A percentile compares a stretch with the other conserved stretches of the same genome.
Conservation (phyloP, 1,140 invertebrate species). For the Brachionus sp. region DNA sequence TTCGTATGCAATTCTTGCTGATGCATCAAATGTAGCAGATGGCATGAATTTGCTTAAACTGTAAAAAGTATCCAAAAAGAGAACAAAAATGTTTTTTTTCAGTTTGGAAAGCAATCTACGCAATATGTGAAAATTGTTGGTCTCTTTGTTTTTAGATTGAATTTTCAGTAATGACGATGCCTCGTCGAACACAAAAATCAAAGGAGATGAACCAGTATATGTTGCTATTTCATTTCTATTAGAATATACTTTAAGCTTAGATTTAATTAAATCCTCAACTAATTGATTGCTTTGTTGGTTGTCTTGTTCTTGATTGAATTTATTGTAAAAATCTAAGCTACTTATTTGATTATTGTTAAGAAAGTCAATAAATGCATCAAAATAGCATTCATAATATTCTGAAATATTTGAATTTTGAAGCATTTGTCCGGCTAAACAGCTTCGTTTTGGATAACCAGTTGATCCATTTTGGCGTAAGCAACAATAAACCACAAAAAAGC, state of each 20-base stretch:
- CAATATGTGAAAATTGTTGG: not conserved
- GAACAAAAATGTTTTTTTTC: slow-evolving; percentile 8
- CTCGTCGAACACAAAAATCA: not conserved
- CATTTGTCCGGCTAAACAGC: not conserved
- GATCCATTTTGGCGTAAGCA: not conserved
- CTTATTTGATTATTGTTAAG: not conserved
- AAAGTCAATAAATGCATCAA: not conserved
- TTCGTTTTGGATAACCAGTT: not conserved
- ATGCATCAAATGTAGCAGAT: not conserved
- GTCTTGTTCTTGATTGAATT: not conserved
- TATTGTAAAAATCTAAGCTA: not conserved
- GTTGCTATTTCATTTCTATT: not conserved
- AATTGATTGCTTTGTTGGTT: not conserved
- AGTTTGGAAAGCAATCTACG: not conserved
- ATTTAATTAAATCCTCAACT: not conserved
- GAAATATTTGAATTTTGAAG: not conserved
- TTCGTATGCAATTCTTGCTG: not conserved
- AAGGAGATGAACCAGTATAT: not conserved
- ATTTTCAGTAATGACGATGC: not conserved
- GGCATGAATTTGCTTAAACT: not conserved
- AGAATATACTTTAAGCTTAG: not conserved
- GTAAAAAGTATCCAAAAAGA: not conserved
- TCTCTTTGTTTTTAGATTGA: not conserved
- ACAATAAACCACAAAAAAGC: not conserved
- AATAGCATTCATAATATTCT: not conserved